These are phyloP conservation scores for Passer domesticus DNA, from an alignment of 2,113 vertebrate species.

Conservation along the genomic window DNA sequence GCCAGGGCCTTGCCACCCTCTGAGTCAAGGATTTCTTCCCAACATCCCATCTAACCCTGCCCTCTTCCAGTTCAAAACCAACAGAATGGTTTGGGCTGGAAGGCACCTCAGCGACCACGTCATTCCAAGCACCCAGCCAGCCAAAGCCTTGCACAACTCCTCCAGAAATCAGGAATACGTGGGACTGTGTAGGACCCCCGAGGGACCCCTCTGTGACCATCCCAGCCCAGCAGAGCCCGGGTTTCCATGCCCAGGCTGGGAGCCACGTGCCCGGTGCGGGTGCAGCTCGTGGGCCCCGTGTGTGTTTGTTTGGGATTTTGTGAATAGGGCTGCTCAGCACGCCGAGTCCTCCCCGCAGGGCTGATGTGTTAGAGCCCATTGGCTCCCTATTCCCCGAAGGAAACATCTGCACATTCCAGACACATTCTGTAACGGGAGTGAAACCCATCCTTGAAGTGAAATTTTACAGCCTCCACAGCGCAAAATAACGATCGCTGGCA, in stretches of 20 bases:
- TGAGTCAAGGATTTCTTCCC: background rate
- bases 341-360: constrained; percentile 38
- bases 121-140: background rate
- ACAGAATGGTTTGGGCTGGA: background rate
- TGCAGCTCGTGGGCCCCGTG: background rate
- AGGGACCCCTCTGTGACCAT: background rate
- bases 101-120: background rate
- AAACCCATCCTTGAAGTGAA: constrained; percentile 75
- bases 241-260: background rate
- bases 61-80: background rate
- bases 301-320: constrained; percentile 67
- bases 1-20: background rate
- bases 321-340: constrained; percentile 35
- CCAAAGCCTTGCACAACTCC: background rate
- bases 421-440: constrained; percentile 86
- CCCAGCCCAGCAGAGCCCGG: background rate
- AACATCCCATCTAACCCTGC: background rate
- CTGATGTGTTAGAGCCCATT: constrained; percentile 55
- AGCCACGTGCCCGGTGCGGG: background rate
- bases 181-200: background rate
- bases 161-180: background rate
- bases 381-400: constrained; percentile 80
- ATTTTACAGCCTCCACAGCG: constrained; percentile 73
- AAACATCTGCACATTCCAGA: constrained; percentile 99
- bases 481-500: constrained; percentile 68